Evolutionary conservation across 37 sponge, comb jelly and placozoan genomes (phyloP).

Genomic region (Geodia barretti): DNA sequence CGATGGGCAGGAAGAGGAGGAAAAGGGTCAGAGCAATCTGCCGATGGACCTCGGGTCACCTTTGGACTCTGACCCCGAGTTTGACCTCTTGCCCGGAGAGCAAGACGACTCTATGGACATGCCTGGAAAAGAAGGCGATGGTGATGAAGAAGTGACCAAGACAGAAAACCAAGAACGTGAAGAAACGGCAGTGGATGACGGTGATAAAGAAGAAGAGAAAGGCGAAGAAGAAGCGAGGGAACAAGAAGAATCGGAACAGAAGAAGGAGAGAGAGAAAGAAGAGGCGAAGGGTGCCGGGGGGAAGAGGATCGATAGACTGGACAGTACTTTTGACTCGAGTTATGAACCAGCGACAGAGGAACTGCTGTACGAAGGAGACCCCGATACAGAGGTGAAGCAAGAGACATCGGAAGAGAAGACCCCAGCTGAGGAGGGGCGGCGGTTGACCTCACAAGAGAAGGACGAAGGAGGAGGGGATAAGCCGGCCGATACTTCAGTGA

Average conservation of each 20-base stretch:
- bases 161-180: conserved; percentile 4
- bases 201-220: neutral
- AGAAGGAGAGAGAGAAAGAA: neutral
- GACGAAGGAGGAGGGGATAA: neutral
- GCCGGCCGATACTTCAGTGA: neutral
- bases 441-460: neutral
- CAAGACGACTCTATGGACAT: too few relatives aligned
- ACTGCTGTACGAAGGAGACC: conserved; percentile 55
- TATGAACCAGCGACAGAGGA: conserved; percentile 41
- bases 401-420: too few relatives aligned
- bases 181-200: too few relatives aligned
- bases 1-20: neutral
- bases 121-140: neutral
- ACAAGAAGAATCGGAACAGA: neutral
- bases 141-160: neutral
- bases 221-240: neutral
- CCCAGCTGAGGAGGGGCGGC: neutral
- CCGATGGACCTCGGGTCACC: conserved; percentile 23
- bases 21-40: neutral
- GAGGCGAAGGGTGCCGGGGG: neutral
- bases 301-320: neutral
- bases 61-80: neutral
- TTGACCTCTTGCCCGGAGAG: neutral
- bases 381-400: conserved; percentile 16
- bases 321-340: conserved; percentile 45